Conservation (phyloP, 2,888 invertebrate species). For the Megastigmus dorsalis region DNA sequence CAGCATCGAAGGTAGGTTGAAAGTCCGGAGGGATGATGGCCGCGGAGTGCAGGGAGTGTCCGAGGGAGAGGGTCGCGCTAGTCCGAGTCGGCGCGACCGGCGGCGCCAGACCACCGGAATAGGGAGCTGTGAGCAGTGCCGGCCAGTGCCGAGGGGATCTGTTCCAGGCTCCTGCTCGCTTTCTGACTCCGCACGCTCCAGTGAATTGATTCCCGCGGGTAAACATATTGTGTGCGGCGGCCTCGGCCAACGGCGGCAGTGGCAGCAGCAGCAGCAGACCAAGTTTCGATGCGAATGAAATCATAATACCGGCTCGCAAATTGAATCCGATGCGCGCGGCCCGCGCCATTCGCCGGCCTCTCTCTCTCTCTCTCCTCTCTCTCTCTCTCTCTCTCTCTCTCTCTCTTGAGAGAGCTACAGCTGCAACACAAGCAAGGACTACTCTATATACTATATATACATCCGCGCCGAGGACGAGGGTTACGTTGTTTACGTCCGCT, state of each 20-base stretch:
- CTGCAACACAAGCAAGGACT: too few species aligned
- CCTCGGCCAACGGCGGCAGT: neutral
- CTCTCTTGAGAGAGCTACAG: constrained; percentile 4
- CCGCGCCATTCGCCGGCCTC: too few species aligned
- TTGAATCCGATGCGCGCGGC: constrained; percentile 50
- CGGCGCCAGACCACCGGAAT: constrained; percentile 16
- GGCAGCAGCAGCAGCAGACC: constrained; percentile 13
- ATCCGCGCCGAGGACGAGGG: too few species aligned
- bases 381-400: neutral
- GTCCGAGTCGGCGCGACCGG: constrained; percentile 4
- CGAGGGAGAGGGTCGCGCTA: constrained; percentile 14
- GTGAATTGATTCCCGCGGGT: constrained; percentile 58
- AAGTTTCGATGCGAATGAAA: constrained; percentile 59
- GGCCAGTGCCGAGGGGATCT: constrained; percentile 38
- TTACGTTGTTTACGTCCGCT: too few species aligned
- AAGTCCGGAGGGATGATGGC: constrained; percentile 40
- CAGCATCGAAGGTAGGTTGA: constrained; percentile 18
- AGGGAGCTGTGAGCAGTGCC: constrained; percentile 30
- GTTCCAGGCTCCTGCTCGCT: constrained; percentile 30
- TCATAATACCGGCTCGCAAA: constrained; percentile 57
- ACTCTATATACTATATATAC: too few species aligned
- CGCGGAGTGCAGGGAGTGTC: too few species aligned
- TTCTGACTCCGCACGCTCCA: constrained; percentile 44
- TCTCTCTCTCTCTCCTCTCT: constrained; percentile 9
- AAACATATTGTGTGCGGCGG: constrained; percentile 57